phyloP scores from a whole-genome alignment of 1,140 invertebrate genomes.

The Nymphalis io region DNA sequence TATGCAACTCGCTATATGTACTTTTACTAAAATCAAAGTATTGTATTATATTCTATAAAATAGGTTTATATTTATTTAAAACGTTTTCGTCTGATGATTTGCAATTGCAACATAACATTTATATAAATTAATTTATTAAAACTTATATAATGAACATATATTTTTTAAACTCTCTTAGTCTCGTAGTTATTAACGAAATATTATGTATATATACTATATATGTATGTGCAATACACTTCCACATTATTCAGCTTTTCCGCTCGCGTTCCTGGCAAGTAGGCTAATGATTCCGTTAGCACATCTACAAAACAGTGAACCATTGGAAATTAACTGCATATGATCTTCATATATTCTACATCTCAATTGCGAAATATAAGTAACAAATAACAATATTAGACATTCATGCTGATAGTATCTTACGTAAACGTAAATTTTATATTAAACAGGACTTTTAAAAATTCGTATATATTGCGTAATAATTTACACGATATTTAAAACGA shows the following conservation, averaged over 20 bases:
- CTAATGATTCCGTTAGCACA: slow-evolving; percentile 76
- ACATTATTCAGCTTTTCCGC: slow-evolving; percentile 71
- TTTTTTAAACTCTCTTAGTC: no score
- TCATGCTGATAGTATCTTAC: slow-evolving; percentile 3
- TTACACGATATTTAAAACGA: slow-evolving; percentile 29
- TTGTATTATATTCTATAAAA: no score
- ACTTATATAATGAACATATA: no score
- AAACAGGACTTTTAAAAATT: neutral
- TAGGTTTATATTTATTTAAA: no score
- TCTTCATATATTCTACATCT: neutral
- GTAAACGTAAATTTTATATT: neutral
- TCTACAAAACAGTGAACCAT: slow-evolving; percentile 60
- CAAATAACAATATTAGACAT: neutral
- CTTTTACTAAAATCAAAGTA: no score
- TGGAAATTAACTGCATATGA: slow-evolving; percentile 58
- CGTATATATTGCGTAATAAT: slow-evolving; percentile 25
- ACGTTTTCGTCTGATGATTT: no score
- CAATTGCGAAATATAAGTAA: slow-evolving; percentile 7
- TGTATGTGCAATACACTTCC: slow-evolving; percentile 32
- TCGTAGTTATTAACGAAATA: neutral
- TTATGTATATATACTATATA: neutral
- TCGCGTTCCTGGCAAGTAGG: slow-evolving; percentile 63
- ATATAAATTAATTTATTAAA: no score
- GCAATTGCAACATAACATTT: no score
- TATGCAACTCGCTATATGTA: no score